Conservation (phyloP, 23 tunicate species). For the Ciona savignyi region DNA sequence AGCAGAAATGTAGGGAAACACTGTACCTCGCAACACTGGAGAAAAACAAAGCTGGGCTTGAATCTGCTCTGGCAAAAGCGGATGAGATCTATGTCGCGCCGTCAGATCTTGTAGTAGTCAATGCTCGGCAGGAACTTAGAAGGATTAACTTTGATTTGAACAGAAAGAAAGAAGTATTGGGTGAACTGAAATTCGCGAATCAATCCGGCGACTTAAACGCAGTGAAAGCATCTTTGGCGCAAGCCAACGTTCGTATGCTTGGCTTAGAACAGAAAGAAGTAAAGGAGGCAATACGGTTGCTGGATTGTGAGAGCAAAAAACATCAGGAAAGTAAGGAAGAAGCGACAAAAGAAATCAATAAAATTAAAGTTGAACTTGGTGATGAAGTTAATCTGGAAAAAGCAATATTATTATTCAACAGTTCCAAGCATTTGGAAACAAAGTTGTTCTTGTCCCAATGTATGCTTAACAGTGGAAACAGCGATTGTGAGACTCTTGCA, state of each 20-base stretch:
- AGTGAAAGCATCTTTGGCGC: constrained; percentile 18
- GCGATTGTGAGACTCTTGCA: no score
- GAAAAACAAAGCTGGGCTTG: constrained; percentile 9
- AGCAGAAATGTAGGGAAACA: constrained; percentile 15
- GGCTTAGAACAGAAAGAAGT: neutral
- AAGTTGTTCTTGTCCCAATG: neutral
- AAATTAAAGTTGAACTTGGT: neutral
- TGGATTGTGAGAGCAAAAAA: neutral
- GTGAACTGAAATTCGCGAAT: constrained; percentile 3
- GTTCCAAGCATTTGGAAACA: neutral
- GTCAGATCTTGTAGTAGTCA: constrained; percentile 4
- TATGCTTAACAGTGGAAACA: neutral
- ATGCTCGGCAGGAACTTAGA: constrained; percentile 10
- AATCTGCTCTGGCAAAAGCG: constrained; percentile 6
- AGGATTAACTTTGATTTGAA: constrained; percentile 3
- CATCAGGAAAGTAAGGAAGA: neutral
- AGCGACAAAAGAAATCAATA: neutral
- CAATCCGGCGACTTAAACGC: neutral
- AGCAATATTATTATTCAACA: neutral
- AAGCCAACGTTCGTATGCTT: constrained; percentile 25
- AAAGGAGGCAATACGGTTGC: neutral
- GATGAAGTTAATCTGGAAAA: neutral
- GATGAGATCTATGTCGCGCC: constrained; percentile 22
- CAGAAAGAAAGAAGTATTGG: constrained; percentile 1
- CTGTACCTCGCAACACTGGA: constrained; percentile 14